phyloP scores from a whole-genome alignment of 1,140 invertebrate genomes.

The Heliothis virescens region DNA sequence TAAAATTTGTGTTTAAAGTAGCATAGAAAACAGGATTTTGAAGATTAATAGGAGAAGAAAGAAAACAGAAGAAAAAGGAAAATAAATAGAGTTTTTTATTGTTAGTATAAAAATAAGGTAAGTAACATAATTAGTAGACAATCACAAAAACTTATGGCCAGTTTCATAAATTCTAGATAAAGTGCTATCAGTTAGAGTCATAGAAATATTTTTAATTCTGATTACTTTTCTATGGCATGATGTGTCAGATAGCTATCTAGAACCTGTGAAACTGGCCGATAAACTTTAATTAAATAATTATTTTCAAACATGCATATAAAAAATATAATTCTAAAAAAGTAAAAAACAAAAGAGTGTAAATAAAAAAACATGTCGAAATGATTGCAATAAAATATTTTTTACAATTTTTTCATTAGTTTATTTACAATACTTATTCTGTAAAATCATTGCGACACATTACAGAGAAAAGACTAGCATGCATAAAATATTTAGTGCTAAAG shows the following conservation, averaged over 20 bases:
- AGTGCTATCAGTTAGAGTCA: too few relatives aligned
- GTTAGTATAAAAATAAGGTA: not conserved
- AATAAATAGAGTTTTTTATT: not conserved
- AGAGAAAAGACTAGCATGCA: too few relatives aligned
- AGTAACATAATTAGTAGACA: not conserved
- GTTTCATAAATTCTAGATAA: too few relatives aligned
- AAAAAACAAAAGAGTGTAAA: not conserved
- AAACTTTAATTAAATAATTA: not conserved
- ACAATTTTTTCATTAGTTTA: too few relatives aligned
- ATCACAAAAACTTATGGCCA: not conserved
- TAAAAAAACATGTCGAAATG: too few relatives aligned
- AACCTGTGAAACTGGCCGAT: too few relatives aligned
- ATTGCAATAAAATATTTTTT: too few relatives aligned
- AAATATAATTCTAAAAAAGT: not conserved
- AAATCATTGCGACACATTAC: too few relatives aligned
- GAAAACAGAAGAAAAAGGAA: not conserved
- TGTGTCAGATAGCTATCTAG: too few relatives aligned
- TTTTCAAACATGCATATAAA: constrained; percentile 1
- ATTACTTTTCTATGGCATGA: not conserved
- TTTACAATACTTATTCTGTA: too few relatives aligned
- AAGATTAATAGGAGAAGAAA: not conserved
- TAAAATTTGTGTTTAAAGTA: not conserved
- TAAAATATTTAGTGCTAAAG: too few relatives aligned
- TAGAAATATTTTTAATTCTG: too few relatives aligned
- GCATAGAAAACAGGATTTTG: not conserved